Evolutionary conservation across 2,888 invertebrate genomes (phyloP), one percentile per base, ranked within the genome.

Genomic region (Melinaea marsaeus): DNA sequence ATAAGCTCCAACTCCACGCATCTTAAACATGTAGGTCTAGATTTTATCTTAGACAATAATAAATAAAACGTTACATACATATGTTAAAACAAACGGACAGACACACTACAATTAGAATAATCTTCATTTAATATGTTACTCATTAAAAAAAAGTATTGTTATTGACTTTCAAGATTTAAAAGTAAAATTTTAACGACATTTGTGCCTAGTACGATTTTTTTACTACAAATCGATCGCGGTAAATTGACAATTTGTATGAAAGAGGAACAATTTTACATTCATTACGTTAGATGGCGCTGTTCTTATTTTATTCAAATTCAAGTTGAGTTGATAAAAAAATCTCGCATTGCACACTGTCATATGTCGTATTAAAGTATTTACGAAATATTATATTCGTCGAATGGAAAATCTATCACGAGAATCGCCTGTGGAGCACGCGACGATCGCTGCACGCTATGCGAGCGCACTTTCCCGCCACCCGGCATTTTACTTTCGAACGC

Each of bases 401-500:
- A 85, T 88, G 87, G 88, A 85, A 88, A 88, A 80, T 84, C 72
- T 69, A 71, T 64, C 72, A 72, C 69, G 77, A 67, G 79, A 76
- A 72, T 72, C 69, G 76, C 64, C 71, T 63, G 68, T 73, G 81
- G 64, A 66, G 76, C 87, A 86, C 85, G 87, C 86, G 72, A 86
- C 73, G 71, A 71, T 74, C 71, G 73, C 71, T 79, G 82, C 83
- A 76, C 83, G 69, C 76, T 67, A 73, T 72, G 70, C 69, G 76
- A 75, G 66, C 71, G 79, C 87, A 88, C 90, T 90, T 89, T 89
- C 88, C 86, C 84, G 74, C 70, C 70, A 79, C 72, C 62, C 71
- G 74, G 72, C 83, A 84, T 89, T 89, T 90, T 90, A 90, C 90
- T 90, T 90, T 90, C 90, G 82, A 88, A 86, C 86, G 89, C 88